Evolutionary conservation across 2,113 vertebrate species (phyloP).

Genomic region (Athene noctua): DNA sequence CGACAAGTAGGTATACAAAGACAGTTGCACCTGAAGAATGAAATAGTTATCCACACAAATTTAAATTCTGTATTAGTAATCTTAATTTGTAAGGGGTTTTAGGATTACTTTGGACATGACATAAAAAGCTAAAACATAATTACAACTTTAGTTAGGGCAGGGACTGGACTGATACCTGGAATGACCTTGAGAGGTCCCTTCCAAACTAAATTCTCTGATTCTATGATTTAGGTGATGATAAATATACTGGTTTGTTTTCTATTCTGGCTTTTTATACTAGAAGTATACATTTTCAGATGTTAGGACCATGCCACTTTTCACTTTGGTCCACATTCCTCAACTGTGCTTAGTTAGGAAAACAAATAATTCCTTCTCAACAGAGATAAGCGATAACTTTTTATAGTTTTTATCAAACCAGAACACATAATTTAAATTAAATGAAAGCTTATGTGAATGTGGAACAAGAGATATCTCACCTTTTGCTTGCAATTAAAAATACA

Average conservation of each 20-base stretch:
- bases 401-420: neutral
- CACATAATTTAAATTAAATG: neutral
- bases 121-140: neutral
- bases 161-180: neutral
- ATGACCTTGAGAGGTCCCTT: neutral
- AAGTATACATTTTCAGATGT: neutral
- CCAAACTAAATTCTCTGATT: neutral
- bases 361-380: neutral
- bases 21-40: slow-evolving; percentile 86
- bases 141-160: neutral
- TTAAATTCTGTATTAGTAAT: neutral
- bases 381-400: accelerated
- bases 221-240: neutral
- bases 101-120: neutral
- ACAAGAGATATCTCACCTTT: neutral
- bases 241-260: neutral
- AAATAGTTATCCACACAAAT: neutral
- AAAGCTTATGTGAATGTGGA: neutral
- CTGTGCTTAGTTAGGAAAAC: neutral
- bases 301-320: neutral
- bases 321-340: neutral
- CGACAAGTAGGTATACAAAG: slow-evolving; percentile 93
- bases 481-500: neutral
- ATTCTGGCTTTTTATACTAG: neutral
- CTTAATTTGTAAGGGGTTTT: neutral